phyloP scores from a whole-genome alignment of 2,797 vertebrate species.

The Sus cebifrons region DNA sequence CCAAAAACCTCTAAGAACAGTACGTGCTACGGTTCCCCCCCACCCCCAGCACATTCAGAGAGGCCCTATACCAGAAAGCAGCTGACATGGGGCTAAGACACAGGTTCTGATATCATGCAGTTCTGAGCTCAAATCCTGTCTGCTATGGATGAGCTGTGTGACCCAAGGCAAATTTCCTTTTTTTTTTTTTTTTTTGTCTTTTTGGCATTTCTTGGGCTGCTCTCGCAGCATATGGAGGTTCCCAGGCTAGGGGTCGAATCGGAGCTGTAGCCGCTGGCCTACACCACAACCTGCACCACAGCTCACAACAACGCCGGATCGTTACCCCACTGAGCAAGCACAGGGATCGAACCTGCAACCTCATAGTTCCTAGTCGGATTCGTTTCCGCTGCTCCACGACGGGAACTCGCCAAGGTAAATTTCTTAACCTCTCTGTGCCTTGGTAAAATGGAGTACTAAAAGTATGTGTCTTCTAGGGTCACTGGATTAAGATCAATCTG shows the following conservation, averaged over 20 bases:
- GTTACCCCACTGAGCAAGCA: too few relatives aligned
- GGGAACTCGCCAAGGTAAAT: background rate
- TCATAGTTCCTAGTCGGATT: too few relatives aligned
- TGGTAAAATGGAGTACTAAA: background rate
- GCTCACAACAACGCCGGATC: too few relatives aligned
- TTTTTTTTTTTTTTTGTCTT: too few relatives aligned
- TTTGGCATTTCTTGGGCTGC: too few relatives aligned
- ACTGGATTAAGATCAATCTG: background rate
- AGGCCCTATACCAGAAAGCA: background rate
- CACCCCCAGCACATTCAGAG: background rate
- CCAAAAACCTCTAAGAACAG: background rate
- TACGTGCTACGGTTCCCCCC: background rate
- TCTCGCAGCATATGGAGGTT: too few relatives aligned
- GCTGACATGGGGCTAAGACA: background rate
- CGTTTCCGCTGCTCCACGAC: too few relatives aligned
- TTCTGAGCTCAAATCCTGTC: background rate
- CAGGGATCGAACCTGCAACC: too few relatives aligned
- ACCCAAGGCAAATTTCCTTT: background rate
- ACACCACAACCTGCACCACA: too few relatives aligned
- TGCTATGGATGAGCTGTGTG: background rate
- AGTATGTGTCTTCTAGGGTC: background rate
- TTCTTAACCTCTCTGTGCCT: constrained; percentile 41
- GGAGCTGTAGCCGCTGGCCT: too few relatives aligned
- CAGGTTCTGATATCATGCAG: background rate
- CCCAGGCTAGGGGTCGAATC: too few relatives aligned